Evolutionary conservation across 2,797 vertebrate genomes (phyloP).

Genomic region (Bradypus variegatus): DNA sequence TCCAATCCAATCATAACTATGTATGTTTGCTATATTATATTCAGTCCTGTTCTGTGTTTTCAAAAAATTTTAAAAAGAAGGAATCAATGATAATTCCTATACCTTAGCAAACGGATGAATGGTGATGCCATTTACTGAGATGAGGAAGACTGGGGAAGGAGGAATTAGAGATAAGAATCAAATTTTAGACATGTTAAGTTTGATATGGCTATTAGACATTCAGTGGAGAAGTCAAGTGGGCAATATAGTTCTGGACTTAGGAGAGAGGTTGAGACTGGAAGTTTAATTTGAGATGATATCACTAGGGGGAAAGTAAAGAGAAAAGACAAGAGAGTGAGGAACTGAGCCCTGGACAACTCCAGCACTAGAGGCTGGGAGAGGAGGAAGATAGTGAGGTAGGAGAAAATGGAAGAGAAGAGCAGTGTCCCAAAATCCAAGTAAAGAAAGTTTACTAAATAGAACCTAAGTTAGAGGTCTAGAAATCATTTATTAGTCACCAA

Average conservation of each 20-base stretch:
- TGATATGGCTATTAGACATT: background rate
- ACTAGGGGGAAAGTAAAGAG: background rate
- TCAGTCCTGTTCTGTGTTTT: too few relatives aligned
- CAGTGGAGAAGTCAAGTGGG: background rate
- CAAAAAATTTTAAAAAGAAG: background rate
- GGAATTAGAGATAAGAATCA: background rate
- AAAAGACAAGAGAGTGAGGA: background rate
- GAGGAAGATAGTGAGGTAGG: background rate
- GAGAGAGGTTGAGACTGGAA: background rate
- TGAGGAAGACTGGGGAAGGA: background rate
- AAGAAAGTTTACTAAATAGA: too few relatives aligned
- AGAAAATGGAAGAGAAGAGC: background rate
- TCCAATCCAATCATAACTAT: too few relatives aligned
- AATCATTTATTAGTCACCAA: slow-evolving; percentile 8
- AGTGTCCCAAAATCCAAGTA: background rate
- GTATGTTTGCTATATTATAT: too few relatives aligned
- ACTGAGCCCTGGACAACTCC: background rate
- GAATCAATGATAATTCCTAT: background rate
- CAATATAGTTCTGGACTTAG: background rate
- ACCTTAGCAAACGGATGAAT: background rate
- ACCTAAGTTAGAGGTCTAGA: too few relatives aligned
- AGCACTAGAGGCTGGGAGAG: background rate
- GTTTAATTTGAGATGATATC: background rate
- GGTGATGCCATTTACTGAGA: background rate
- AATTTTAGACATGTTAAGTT: background rate